These are phyloP conservation scores for Camponotus floridanus DNA, from an alignment of 1,140 invertebrate genomes.

Conservation along the genomic window DNA sequence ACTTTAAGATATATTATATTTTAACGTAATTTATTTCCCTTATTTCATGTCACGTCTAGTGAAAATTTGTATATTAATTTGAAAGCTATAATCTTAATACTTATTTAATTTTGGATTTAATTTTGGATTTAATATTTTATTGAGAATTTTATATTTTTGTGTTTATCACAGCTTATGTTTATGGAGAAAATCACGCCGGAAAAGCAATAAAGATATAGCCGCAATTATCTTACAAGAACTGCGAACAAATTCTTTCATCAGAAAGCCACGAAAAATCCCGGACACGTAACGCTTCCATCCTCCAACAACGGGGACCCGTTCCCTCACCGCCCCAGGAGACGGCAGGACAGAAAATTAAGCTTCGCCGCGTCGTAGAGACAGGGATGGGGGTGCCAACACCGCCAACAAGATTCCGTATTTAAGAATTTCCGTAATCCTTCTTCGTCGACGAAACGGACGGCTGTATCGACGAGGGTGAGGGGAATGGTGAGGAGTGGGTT, in stretches of 20 bases:
- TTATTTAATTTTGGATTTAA: no score
- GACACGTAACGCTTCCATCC: conserved; percentile 36
- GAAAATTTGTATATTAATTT: conserved; percentile 1
- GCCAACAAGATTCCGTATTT: conserved; percentile 75
- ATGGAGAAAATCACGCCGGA: not conserved
- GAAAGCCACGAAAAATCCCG: conserved; percentile 37
- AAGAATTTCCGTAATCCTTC: conserved; percentile 80
- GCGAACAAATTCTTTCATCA: conserved; percentile 17
- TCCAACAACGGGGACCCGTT: conserved; percentile 17
- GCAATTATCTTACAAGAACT: conserved; percentile 28
- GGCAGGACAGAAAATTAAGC: conserved; percentile 59
- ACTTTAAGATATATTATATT: conserved; percentile 26
- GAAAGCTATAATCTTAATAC: not conserved
- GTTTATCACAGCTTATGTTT: not conserved
- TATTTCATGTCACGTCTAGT: not conserved
- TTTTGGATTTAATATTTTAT: not conserved
- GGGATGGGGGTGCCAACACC: conserved; percentile 56
- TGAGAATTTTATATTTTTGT: not conserved
- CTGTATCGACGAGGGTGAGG: conserved; percentile 69
- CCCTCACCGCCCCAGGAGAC: conserved; percentile 37
- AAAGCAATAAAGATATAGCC: not conserved
- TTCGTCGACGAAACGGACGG: conserved; percentile 69
- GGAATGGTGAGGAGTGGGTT: conserved; percentile 33
- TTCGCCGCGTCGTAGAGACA: conserved; percentile 14
- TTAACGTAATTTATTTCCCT: conserved; percentile 1